Evolutionary conservation across 1,140 invertebrate genomes (phyloP).

Genomic region (Goniozus legneri): DNA sequence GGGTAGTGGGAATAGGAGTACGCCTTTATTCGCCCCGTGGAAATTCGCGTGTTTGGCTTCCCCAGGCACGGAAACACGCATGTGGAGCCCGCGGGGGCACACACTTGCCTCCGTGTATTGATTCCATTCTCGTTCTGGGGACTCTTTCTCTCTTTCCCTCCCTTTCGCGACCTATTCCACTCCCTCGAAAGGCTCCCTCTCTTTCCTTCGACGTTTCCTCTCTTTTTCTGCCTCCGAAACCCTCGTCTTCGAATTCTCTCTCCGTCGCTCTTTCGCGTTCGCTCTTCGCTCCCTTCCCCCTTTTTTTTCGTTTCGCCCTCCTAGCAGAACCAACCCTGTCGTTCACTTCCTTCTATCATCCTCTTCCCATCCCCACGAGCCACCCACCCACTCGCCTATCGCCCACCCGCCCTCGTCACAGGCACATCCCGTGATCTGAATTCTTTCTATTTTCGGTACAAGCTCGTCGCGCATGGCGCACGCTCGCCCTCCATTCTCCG

Average conservation of each 20-base stretch:
- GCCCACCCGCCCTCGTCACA: conserved; percentile 2
- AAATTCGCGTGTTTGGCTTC: conserved; percentile 38
- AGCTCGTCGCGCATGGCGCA: too few relatives aligned
- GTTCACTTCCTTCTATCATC: conserved; percentile 13
- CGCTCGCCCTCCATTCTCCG: conserved; percentile 6
- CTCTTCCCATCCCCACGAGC: conserved; percentile 15
- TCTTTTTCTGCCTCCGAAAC: background rate
- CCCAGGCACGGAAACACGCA: conserved; percentile 38
- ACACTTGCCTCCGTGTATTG: conserved; percentile 44
- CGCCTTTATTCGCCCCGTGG: conserved; percentile 33
- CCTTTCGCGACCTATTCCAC: too few relatives aligned
- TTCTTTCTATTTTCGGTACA: conserved; percentile 43
- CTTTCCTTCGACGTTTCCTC: conserved; percentile 4
- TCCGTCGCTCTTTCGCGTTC: conserved; percentile 24
- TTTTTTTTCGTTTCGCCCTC: conserved; percentile 12
- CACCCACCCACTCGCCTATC: too few relatives aligned
- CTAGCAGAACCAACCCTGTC: conserved; percentile 24
- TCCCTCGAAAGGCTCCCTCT: conserved; percentile 24
- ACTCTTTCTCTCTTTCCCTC: conserved; percentile 28
- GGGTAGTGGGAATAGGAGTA: conserved; percentile 17
- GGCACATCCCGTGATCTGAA: conserved; percentile 42
- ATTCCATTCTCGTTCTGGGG: conserved; percentile 43
- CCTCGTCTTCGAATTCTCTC: too few relatives aligned
- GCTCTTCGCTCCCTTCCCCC: conserved; percentile 20
- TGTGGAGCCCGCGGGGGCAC: conserved; percentile 41